phyloP scores from a whole-genome alignment of 2,113 vertebrate genomes.

The Oreotrochilus melanogaster region DNA sequence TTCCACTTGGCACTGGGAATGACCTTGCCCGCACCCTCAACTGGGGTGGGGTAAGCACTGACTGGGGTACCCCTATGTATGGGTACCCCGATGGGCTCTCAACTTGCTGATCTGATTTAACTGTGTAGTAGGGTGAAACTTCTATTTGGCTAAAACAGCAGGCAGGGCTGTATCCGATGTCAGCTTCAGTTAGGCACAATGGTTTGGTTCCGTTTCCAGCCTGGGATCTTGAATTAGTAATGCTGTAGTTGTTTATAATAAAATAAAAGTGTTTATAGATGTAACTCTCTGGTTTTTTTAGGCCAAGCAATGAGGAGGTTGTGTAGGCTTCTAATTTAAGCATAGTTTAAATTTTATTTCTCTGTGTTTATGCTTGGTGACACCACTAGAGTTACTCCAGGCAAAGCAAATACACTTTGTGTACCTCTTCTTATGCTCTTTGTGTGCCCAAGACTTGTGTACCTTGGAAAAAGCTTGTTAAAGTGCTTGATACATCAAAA shows the following conservation, averaged over 20 bases:
- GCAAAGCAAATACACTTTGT: background rate
- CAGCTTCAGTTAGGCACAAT: background rate
- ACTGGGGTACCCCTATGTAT: fast-evolving
- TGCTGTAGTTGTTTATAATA: background rate
- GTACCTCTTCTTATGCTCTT: background rate
- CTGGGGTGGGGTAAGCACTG: constrained; percentile 94
- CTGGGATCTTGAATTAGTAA: background rate
- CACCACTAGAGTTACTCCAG: background rate
- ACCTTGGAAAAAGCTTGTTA: background rate
- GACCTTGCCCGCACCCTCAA: constrained; percentile 95
- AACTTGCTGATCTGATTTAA: background rate
- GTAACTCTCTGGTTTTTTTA: background rate
- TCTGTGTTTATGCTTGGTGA: background rate
- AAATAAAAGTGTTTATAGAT: background rate
- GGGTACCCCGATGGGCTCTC: too few species aligned
- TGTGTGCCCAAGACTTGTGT: background rate
- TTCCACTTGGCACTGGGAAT: constrained; percentile 94
- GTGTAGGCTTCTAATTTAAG: background rate
- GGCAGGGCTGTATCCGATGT: background rate
- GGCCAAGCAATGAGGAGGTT: background rate
- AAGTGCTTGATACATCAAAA: background rate
- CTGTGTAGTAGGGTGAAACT: background rate
- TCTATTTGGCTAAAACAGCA: background rate
- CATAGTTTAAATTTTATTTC: background rate
- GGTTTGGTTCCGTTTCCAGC: background rate